These are phyloP conservation scores for Barbus barbus DNA, from an alignment of 2,113 vertebrate genomes.

Conservation along the genomic window DNA sequence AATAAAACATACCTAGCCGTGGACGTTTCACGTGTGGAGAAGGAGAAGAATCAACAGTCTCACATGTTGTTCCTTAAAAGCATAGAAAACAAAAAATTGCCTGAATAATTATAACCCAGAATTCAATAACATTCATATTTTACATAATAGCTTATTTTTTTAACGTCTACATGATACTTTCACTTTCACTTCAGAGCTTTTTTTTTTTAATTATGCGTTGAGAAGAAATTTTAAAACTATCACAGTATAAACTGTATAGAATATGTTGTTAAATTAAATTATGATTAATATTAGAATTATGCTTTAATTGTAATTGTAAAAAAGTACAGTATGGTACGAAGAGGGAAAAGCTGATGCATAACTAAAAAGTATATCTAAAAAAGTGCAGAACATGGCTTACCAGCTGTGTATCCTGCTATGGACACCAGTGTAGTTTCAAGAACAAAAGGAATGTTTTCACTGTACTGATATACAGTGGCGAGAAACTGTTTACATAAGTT, in stretches of 20 bases:
- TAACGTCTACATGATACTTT: not conserved
- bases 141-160: not conserved
- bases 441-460: constrained; percentile 75
- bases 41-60: not conserved
- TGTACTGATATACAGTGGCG: constrained; percentile 73
- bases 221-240: not conserved
- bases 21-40: constrained; percentile 38
- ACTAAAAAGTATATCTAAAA: not conserved
- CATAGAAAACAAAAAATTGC: not conserved
- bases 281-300: not conserved
- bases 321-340: not conserved
- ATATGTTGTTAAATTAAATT: not conserved
- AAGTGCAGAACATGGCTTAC: constrained; percentile 57
- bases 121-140: not conserved
- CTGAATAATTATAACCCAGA: not conserved
- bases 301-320: not conserved
- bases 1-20: constrained; percentile 49
- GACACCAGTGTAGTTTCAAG: constrained; percentile 80
- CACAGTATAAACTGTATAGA: not conserved
- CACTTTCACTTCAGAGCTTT: constrained; percentile 41
- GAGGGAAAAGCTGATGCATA: not conserved
- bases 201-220: no score
- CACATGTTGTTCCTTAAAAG: constrained; percentile 35
- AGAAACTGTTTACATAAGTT: constrained; percentile 74
- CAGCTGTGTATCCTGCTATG: constrained; percentile 59